Percentiles rank a stretch among this genome's conserved stretches.
Conservation (phyloP, 2,888 invertebrate genomes). For the Lymantria dispar region DNA sequence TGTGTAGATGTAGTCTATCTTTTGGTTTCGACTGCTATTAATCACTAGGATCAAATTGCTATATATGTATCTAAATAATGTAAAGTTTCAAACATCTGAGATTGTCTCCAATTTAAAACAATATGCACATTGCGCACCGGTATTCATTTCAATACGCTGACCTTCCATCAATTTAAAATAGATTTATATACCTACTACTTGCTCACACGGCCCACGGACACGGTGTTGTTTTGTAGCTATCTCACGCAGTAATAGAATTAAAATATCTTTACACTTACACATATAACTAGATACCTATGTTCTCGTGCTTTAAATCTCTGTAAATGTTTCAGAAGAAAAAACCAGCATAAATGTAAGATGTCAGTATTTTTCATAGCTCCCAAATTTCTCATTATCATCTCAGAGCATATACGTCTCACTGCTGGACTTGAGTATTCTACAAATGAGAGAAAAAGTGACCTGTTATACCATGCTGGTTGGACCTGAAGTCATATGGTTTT, state of each 20-base stretch:
- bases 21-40: too few species aligned
- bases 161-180: slow-evolving; percentile 78
- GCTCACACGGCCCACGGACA: slow-evolving; percentile 21
- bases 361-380: background rate
- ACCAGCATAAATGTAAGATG: background rate
- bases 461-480: too few species aligned
- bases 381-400: background rate
- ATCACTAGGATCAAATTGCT: too few species aligned
- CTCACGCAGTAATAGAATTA: slow-evolving; percentile 18
- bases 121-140: slow-evolving; percentile 29
- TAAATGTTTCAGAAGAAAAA: slow-evolving; percentile 6
- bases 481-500: too few species aligned
- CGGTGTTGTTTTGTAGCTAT: slow-evolving; percentile 34
- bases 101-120: slow-evolving; percentile 33
- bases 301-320: slow-evolving; percentile 7
- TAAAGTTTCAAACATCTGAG: slow-evolving; percentile 18
- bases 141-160: slow-evolving; percentile 51
- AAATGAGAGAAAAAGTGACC: too few species aligned
- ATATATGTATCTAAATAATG: background rate
- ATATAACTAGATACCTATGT: slow-evolving; percentile 2
- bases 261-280: slow-evolving; percentile 11
- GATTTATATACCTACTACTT: slow-evolving; percentile 46
- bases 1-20: too few species aligned
- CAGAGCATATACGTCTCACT: too few species aligned
- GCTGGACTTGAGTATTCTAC: too few species aligned